A percentile compares a stretch with the other conserved stretches of the same genome.
Conservation (phyloP, 2,888 invertebrate species). For the Noctua pronuba region DNA sequence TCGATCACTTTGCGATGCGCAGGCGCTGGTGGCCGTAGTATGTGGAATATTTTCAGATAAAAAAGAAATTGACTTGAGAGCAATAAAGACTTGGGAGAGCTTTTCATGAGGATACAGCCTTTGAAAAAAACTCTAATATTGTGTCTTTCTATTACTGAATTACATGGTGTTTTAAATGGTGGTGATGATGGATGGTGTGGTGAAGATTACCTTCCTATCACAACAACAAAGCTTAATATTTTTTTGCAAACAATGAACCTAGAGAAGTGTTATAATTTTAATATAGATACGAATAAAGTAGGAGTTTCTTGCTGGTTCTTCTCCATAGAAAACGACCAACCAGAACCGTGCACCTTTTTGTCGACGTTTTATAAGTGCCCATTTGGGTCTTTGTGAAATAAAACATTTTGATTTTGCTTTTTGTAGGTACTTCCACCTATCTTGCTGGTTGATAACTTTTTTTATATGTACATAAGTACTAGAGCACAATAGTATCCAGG, state of each 20-base stretch:
- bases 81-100: not conserved
- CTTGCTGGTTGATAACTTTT: not conserved
- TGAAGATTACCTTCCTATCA: too few relatives aligned
- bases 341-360: too few relatives aligned
- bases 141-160: not conserved
- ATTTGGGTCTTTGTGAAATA: too few relatives aligned
- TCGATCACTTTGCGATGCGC: conserved; percentile 84
- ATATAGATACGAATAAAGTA: not conserved
- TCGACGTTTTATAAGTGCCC: too few relatives aligned
- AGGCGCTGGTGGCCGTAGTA: conserved; percentile 80
- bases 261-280: not conserved
- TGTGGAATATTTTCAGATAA: conserved; percentile 67
- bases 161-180: not conserved
- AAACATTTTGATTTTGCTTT: too few relatives aligned
- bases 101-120: not conserved
- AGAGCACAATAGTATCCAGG: not conserved
- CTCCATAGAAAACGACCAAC: too few relatives aligned
- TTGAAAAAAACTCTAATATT: not conserved
- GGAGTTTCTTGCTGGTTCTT: too few relatives aligned
- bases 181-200: too few relatives aligned
- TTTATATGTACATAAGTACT: not conserved
- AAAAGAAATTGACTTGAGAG: not conserved
- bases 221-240: not conserved
- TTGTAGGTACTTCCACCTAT: not conserved
- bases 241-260: not conserved